Percentiles rank a stretch among this genome's conserved stretches.
Evolutionary conservation across 2,113 vertebrate species (phyloP).

Genomic region (Sigmodon hispidus): DNA sequence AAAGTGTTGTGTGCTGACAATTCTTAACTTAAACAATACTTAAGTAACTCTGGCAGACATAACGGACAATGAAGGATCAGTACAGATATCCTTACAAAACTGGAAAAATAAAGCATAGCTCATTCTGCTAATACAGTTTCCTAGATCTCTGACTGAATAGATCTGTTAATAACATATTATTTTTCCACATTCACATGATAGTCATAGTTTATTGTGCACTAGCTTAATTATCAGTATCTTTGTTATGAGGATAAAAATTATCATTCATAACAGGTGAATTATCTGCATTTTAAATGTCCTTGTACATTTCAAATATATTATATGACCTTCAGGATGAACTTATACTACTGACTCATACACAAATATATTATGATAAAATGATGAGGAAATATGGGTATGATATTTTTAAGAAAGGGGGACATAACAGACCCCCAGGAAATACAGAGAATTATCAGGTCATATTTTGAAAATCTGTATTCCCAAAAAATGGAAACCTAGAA

Average conservation of each 20-base stretch:
- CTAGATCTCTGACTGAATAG: not conserved
- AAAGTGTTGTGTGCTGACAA: not conserved
- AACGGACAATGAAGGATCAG: not conserved
- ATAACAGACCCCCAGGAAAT: too few species aligned
- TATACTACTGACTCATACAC: not conserved
- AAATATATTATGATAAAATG: not conserved
- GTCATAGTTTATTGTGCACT: not conserved
- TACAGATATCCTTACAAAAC: not conserved
- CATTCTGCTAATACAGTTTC: not conserved
- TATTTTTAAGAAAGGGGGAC: not conserved
- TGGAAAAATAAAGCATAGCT: not conserved
- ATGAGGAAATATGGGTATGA: not conserved
- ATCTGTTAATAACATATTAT: not conserved
- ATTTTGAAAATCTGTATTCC: too few species aligned
- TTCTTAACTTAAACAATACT: not conserved
- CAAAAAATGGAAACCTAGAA: too few species aligned
- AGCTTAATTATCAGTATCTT: not conserved
- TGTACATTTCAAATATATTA: not conserved
- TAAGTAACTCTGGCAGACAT: not conserved
- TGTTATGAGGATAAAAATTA: not conserved
- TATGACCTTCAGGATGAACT: not conserved
- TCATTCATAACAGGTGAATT: not conserved
- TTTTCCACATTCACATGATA: not conserved
- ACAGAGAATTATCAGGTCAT: too few species aligned
- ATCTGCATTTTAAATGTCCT: not conserved